A percentile compares a stretch with the other conserved stretches of the same genome.
These are phyloP conservation scores for Diplosoma virens DNA, from an alignment of 23 tunicate genomes.

Conservation along the genomic window DNA sequence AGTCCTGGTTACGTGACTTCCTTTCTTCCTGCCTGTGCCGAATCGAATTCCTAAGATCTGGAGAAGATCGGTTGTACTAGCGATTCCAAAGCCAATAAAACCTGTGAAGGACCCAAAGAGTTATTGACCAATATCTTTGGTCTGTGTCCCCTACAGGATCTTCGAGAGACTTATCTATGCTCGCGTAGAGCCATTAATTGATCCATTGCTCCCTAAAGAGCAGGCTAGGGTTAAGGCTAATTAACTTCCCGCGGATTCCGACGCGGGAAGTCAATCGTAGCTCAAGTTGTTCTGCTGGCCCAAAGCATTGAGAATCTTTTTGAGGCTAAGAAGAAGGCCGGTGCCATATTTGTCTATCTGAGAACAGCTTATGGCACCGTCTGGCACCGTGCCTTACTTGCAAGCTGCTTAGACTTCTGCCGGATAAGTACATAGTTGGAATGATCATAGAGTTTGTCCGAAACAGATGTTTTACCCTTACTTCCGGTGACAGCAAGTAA, in stretches of 20 bases:
- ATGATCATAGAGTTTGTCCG: neutral
- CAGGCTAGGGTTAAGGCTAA: too few species aligned
- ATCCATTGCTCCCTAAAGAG: neutral
- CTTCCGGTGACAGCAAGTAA: neutral
- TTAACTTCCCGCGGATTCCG: too few species aligned
- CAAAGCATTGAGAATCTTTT: neutral
- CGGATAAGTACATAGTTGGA: neutral
- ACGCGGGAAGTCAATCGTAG: neutral
- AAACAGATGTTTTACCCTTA: neutral
- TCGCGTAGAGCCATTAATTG: too few species aligned
- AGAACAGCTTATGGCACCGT: neutral
- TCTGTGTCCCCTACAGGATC: neutral
- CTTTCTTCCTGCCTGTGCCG: too few species aligned
- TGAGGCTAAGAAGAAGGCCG: neutral
- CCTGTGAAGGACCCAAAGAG: too few species aligned
- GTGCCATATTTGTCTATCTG: neutral
- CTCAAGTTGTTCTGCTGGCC: neutral
- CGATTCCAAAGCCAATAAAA: neutral
- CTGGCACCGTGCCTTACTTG: neutral
- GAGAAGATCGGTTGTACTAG: too few species aligned
- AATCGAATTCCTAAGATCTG: too few species aligned
- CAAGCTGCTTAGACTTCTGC: neutral
- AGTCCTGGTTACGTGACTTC: too few species aligned
- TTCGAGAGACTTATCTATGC: too few species aligned
- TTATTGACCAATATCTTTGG: neutral